Evolutionary conservation across 37 sponge, comb jelly and placozoan genomes (phyloP).

Genomic region (Lycopodina hypogea): DNA sequence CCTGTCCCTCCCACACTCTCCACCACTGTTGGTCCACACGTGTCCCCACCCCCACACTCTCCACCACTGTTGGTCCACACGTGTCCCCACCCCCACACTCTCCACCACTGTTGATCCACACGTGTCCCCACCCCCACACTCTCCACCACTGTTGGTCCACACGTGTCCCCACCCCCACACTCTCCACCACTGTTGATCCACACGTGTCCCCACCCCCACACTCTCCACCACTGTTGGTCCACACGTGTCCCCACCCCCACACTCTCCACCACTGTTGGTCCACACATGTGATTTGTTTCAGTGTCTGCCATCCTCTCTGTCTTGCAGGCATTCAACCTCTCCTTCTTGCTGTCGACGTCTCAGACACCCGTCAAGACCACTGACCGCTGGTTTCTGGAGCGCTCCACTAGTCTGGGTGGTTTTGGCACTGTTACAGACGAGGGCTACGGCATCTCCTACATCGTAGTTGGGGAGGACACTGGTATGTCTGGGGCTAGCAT

Average conservation of each 20-base stretch:
- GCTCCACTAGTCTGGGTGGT: constrained; percentile 57
- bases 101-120: too few relatives aligned
- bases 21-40: too few relatives aligned
- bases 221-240: not conserved
- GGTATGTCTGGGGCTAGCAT: constrained; percentile 19
- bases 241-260: not conserved
- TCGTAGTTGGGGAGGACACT: constrained; percentile 79
- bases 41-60: too few relatives aligned
- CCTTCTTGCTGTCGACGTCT: constrained; percentile 71
- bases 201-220: not conserved
- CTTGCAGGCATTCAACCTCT: constrained; percentile 48
- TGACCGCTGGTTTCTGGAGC: constrained; percentile 21
- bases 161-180: too few relatives aligned
- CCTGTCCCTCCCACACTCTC: too few relatives aligned
- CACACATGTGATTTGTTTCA: not conserved
- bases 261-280: not conserved
- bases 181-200: too few relatives aligned
- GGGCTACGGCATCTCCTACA: constrained; percentile 91
- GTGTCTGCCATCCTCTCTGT: not conserved
- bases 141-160: too few relatives aligned
- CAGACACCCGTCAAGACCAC: constrained; percentile 71
- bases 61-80: too few relatives aligned
- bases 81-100: too few relatives aligned
- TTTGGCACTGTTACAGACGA: constrained; percentile 84
- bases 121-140: too few relatives aligned